Evolutionary conservation across 2,113 vertebrate species (phyloP), one percentile per base, ranked within the genome.

Genomic region (Perccottus glenii): DNA sequence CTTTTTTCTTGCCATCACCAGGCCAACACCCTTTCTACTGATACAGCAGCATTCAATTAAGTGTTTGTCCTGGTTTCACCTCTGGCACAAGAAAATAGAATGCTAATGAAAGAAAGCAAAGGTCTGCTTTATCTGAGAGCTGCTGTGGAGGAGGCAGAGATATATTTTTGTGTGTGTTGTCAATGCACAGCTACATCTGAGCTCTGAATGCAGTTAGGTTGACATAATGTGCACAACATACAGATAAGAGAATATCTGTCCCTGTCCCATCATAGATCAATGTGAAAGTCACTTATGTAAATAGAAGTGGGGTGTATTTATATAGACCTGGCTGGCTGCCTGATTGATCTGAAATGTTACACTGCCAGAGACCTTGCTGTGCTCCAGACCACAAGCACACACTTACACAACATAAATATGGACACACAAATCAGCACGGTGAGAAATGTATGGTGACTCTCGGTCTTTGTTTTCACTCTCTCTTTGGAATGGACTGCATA

Each of bases 281-380:
- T 59, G n/a, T 64, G 64, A 81, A 83, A 63, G 78, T 63, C 73
- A 75, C 56, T 11, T 44, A 70, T 76, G 81, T 80, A 82, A 85
- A 80, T 66, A 75, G 57, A 49, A 53, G 78, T 47, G 42, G 33
- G 62, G 60, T 73, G 73, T 75, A 69, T 83, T 87, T 67, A 64
- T 72, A 57, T 47, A 49, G 62, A 53, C 63, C 73, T 80, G 73
- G 75, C 73, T 64, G 52, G 60, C 38, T 46, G 78, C 70, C 81
- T 70, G 81, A 85, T 82, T 78, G 81, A 82, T 84, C 83, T 73
- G 81, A 73, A 84, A 84, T 56, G 14, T 44, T 61, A 80, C 62
- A 68, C 80, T 64, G 46, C 5, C 9, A 5, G 0, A 38, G 65
- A 65, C 73, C 0, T 3, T 35, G 14, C 75, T 63, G 73, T 73